Evolutionary conservation across 2,888 invertebrate genomes (phyloP).

Genomic region (Pristionchus arcanus): DNA sequence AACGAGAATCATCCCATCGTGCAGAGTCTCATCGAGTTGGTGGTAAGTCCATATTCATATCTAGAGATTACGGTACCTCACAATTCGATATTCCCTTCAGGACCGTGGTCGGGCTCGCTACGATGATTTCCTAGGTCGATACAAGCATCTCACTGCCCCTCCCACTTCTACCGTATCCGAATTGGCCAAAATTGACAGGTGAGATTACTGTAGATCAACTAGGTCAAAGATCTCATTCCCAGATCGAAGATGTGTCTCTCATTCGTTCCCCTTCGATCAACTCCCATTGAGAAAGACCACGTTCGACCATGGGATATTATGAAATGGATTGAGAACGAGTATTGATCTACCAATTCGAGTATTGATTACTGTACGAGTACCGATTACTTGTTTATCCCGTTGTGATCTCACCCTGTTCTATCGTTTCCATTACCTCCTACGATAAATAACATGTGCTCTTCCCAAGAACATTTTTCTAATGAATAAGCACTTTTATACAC

Average conservation of each 20-base stretch:
- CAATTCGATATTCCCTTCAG: neutral
- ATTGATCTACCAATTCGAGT: neutral
- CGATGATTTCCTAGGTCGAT: constrained; percentile 44
- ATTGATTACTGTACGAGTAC: neutral
- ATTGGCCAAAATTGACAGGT: constrained; percentile 41
- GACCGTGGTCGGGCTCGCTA: constrained; percentile 30
- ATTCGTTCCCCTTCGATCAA: neutral
- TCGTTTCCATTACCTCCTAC: neutral
- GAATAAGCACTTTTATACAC: constrained; percentile 8
- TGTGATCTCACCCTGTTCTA: neutral
- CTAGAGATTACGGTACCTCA: neutral
- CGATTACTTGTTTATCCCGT: neutral
- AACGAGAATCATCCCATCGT: neutral
- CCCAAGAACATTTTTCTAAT: neutral
- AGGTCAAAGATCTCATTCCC: neutral
- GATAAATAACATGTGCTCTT: neutral
- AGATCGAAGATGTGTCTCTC: constrained; percentile 22
- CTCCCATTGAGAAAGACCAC: neutral
- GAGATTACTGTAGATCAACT: neutral
- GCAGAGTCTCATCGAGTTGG: neutral
- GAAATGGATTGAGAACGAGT: neutral
- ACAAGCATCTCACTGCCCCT: neutral
- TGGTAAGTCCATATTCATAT: neutral
- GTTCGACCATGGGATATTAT: constrained; percentile 34
- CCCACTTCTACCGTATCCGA: constrained; percentile 1